phyloP scores from a whole-genome alignment of 2,888 invertebrate species.

The Anorthoa munda region DNA sequence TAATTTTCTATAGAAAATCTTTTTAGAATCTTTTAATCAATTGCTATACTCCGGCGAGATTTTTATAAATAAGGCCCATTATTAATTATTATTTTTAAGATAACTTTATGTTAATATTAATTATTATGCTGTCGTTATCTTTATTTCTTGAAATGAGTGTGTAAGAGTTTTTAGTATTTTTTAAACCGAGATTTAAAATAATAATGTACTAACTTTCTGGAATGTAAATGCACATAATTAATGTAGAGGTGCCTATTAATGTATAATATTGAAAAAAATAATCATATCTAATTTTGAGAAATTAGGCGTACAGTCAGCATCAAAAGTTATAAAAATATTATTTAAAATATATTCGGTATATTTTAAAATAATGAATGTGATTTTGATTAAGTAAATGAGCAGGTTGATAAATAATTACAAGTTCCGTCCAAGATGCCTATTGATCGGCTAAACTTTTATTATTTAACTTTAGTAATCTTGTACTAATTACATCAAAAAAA shows the following conservation, averaged over 20 bases:
- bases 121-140: slow-evolving; percentile 9
- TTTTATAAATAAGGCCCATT: neutral
- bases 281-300: neutral
- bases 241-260: neutral
- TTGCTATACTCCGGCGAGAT: too few relatives aligned
- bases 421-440: neutral
- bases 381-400: neutral
- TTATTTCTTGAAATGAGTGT: neutral
- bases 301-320: neutral
- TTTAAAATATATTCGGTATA: neutral
- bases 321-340: neutral
- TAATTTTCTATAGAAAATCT: too few relatives aligned
- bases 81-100: slow-evolving; percentile 22
- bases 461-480: too few relatives aligned
- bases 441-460: too few relatives aligned
- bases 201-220: slow-evolving; percentile 5
- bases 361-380: neutral
- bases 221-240: neutral
- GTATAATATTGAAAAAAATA: neutral
- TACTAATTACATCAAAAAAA: too few relatives aligned
- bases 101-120: slow-evolving; percentile 15
- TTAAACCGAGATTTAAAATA: slow-evolving; percentile 19
- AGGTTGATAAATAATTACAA: neutral
- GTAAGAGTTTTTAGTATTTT: slow-evolving; percentile 35
- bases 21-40: too few relatives aligned